These are phyloP conservation scores for Phaedon cochleariae DNA, from an alignment of 2,888 invertebrate genomes.

Conservation along the genomic window DNA sequence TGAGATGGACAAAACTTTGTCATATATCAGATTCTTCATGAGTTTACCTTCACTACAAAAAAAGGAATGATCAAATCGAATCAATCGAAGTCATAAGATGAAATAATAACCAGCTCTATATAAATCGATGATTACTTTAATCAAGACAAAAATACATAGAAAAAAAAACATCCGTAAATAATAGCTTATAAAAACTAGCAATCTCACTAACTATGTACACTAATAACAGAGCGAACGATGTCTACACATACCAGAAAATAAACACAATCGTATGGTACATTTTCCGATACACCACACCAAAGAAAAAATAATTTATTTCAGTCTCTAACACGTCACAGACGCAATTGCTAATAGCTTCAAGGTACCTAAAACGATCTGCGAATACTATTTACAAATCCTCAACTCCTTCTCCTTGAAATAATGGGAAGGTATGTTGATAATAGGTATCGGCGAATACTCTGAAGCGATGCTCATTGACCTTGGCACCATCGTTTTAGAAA, in stretches of 20 bases:
- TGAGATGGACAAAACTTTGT: no score
- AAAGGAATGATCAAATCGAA: no score
- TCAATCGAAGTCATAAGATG: no score
- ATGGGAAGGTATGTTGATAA: slow-evolving; percentile 52
- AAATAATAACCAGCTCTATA: no score
- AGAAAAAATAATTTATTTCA: slow-evolving; percentile 46
- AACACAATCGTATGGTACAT: not conserved
- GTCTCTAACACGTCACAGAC: slow-evolving; percentile 48
- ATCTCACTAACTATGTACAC: slow-evolving; percentile 35
- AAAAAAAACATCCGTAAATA: slow-evolving; percentile 19
- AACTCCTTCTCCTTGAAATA: slow-evolving; percentile 47
- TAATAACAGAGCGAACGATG: slow-evolving; percentile 17
- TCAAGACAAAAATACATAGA: no score
- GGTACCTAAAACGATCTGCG: not conserved
- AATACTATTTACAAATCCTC: slow-evolving; percentile 42
- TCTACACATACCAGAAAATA: no score
- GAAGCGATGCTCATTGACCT: slow-evolving; percentile 47
- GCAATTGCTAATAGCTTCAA: slow-evolving; percentile 23
- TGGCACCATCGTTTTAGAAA: slow-evolving; percentile 38
- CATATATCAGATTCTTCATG: no score
- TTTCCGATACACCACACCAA: not conserved
- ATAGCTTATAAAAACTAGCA: slow-evolving; percentile 23
- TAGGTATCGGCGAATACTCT: slow-evolving; percentile 56
- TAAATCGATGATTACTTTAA: no score
- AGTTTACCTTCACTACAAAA: no score